A percentile compares a stretch with the other conserved stretches of the same genome.
Evolutionary conservation across 2,797 vertebrate species (phyloP).

Genomic region (Pygocentrus nattereri): DNA sequence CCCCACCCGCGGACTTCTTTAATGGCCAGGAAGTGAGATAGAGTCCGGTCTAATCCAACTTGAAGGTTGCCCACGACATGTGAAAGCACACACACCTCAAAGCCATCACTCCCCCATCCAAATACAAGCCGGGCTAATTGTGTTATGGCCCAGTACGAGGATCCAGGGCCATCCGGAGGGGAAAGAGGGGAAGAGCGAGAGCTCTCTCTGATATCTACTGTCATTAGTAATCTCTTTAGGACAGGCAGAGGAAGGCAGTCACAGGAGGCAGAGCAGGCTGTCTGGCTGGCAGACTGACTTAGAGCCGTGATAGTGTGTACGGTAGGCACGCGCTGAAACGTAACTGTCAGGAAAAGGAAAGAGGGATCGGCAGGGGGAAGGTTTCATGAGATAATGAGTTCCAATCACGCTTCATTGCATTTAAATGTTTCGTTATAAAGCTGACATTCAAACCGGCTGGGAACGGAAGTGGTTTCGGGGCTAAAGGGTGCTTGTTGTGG

Average conservation of each 20-base stretch:
- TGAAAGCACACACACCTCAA: conserved; percentile 37
- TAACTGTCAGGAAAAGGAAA: conserved; percentile 45
- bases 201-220: conserved; percentile 20
- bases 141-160: conserved; percentile 32
- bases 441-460: conserved; percentile 27
- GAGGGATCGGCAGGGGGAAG: conserved; percentile 23
- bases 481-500: conserved; percentile 15
- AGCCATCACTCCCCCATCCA: conserved; percentile 16
- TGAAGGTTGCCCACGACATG: conserved; percentile 27
- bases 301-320: conserved; percentile 48
- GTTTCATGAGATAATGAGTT: conserved; percentile 41
- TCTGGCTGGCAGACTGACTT: conserved; percentile 43
- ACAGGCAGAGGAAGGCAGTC: conserved; percentile 43
- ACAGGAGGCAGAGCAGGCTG: not conserved
- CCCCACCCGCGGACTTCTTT: conserved; percentile 17
- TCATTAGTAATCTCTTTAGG: conserved; percentile 57
- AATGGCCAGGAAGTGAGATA: conserved; percentile 43
- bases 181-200: conserved; percentile 7
- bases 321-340: conserved; percentile 39
- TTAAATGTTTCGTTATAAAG: conserved; percentile 26
- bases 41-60: conserved; percentile 28
- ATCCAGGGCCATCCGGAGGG: conserved; percentile 34
- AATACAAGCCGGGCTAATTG: conserved; percentile 38
- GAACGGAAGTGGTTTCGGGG: not conserved
- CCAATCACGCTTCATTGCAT: conserved; percentile 27